A percentile compares a stretch with the other conserved stretches of the same genome.
Conservation (phyloP, 2,888 invertebrate genomes). For the Thereva unica region DNA sequence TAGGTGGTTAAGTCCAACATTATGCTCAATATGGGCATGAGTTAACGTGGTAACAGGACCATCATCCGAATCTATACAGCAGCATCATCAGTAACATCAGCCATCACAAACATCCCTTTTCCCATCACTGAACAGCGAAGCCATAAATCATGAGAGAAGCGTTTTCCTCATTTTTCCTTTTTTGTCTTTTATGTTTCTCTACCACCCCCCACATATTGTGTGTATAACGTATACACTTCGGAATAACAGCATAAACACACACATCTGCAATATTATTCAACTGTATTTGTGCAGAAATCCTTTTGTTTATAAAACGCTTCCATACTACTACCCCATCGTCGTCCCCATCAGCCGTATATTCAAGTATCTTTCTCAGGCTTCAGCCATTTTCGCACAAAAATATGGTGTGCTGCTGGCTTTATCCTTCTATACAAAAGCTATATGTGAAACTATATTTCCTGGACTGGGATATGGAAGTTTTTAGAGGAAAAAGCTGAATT, state of each 20-base stretch:
- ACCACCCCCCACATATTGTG: conserved; percentile 4
- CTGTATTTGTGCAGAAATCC: too few species aligned
- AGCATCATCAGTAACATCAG: conserved; percentile 16
- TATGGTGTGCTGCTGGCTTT: conserved; percentile 16
- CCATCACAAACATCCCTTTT: conserved; percentile 40
- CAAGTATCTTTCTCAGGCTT: conserved; percentile 25
- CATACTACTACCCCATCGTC: not conserved
- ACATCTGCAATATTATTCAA: too few species aligned
- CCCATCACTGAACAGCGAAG: conserved; percentile 38
- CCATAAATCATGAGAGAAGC: conserved; percentile 42
- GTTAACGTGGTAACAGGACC: conserved; percentile 25
- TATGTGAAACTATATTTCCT: not conserved
- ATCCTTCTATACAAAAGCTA: not conserved
- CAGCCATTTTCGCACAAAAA: conserved; percentile 25
- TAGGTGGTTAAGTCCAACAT: not conserved
- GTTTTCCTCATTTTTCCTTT: conserved; percentile 37
- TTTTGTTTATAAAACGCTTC: conserved; percentile 22
- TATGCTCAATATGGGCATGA: not conserved
- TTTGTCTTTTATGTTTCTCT: conserved; percentile 37
- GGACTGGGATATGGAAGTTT: conserved; percentile 9
- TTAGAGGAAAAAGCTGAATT: conserved; percentile 33
- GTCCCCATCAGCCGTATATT: conserved; percentile 3
- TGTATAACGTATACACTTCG: too few species aligned
- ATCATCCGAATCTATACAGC: not conserved
- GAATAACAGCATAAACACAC: too few species aligned